Conservation (phyloP, 1,140 invertebrate species). For the Coenobita brevimanus region DNA sequence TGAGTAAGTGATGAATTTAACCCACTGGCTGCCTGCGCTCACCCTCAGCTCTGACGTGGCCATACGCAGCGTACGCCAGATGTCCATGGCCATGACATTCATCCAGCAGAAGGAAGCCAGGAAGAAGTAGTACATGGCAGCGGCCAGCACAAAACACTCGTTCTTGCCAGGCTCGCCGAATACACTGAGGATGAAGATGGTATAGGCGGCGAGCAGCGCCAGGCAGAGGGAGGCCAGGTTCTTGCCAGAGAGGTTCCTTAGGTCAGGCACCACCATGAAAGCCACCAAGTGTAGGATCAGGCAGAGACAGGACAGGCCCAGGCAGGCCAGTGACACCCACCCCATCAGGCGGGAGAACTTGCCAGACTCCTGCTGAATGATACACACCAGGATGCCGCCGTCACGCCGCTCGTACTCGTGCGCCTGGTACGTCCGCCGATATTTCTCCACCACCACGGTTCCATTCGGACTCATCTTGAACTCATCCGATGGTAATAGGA, state of each 20-base stretch:
- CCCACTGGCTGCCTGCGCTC: constrained; percentile 72
- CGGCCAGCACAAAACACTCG: constrained; percentile 78
- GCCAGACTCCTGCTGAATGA: constrained; percentile 70
- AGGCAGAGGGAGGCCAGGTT: constrained; percentile 76
- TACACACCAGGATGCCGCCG: constrained; percentile 71
- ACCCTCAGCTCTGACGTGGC: constrained; percentile 76
- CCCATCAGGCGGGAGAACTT: constrained; percentile 75
- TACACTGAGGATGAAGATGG: constrained; percentile 74
- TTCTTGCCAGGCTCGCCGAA: constrained; percentile 69
- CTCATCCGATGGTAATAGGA: constrained; percentile 73
- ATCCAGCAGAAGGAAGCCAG: constrained; percentile 97
- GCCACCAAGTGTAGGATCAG: constrained; percentile 75
- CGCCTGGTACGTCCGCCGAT: constrained; percentile 71
- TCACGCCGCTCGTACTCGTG: constrained; percentile 72
- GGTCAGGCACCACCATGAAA: constrained; percentile 74
- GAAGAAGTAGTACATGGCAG: constrained; percentile 93
- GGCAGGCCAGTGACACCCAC: constrained; percentile 74
- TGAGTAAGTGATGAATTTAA: constrained; percentile 76
- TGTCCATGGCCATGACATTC: constrained; percentile 96
- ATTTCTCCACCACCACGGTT: constrained; percentile 73
- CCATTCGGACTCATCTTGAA: constrained; percentile 73
- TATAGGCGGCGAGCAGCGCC: constrained; percentile 75
- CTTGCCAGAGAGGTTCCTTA: constrained; percentile 76
- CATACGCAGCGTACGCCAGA: constrained; percentile 78
- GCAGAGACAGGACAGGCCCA: constrained; percentile 75